Conservation (phyloP, 2,888 invertebrate genomes). For the Oscheius sp. region DNA sequence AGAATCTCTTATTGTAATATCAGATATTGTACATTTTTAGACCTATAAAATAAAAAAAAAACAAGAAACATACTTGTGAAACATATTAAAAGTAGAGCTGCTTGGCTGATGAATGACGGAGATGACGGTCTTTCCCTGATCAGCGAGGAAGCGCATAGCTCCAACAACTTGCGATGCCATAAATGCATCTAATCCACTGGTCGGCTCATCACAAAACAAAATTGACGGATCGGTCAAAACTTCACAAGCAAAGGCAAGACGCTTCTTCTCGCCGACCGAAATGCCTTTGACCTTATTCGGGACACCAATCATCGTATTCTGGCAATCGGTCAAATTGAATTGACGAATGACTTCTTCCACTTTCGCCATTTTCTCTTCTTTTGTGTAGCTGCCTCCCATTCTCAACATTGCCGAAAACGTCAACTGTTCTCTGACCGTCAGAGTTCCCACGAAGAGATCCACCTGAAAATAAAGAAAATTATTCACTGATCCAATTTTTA, state of each 20-base stretch:
- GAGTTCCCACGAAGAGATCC: slow-evolving; percentile 85
- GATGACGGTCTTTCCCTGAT: slow-evolving; percentile 87
- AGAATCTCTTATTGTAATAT: no score
- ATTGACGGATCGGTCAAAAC: slow-evolving; percentile 73
- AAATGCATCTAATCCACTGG: slow-evolving; percentile 65
- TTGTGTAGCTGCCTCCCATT: slow-evolving; percentile 46
- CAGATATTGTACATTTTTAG: no score
- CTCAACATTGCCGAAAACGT: slow-evolving; percentile 79
- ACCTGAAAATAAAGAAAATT: no score
- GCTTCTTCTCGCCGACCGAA: slow-evolving; percentile 91
- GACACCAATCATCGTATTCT: slow-evolving; percentile 58
- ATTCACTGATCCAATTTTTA: no score
- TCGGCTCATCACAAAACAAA: slow-evolving; percentile 68
- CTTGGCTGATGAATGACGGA: slow-evolving; percentile 95
- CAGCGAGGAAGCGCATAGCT: slow-evolving; percentile 74
- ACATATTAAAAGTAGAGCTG: slow-evolving; percentile 87
- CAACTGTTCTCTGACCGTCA: slow-evolving; percentile 88
- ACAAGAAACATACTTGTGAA: slow-evolving; percentile 79
- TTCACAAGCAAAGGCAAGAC: slow-evolving; percentile 91
- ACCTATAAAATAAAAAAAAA: neutral
- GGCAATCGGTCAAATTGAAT: slow-evolving; percentile 64
- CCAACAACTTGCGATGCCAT: slow-evolving; percentile 63
- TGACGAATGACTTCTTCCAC: slow-evolving; percentile 55
- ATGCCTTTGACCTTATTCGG: slow-evolving; percentile 79
- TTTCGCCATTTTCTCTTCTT: slow-evolving; percentile 40